Evolutionary conservation across 30 jellyfish, hydroid and myxozoan genomes (phyloP).

Genomic region (Phacellophora camtschatica): DNA sequence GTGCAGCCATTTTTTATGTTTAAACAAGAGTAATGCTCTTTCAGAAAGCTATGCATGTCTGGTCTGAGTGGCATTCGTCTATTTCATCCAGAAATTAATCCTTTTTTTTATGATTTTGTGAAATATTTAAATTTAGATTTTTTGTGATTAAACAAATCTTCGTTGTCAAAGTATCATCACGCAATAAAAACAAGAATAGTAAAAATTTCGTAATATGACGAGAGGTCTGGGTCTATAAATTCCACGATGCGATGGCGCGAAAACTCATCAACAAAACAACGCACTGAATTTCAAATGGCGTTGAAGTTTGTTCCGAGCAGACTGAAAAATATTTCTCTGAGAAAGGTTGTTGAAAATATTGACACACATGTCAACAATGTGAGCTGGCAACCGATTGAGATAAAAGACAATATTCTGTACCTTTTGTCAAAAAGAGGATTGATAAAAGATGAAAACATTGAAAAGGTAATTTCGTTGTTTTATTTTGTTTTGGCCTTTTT

Average conservation of each 20-base stretch:
- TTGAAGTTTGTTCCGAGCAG: slow-evolving; percentile 20
- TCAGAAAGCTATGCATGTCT: no score
- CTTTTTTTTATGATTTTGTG: no score
- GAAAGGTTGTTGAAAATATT: slow-evolving; percentile 18
- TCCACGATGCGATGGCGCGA: neutral
- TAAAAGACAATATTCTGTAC: slow-evolving; percentile 27
- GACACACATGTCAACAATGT: neutral
- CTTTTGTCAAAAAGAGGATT: slow-evolving; percentile 57
- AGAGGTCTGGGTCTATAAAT: neutral
- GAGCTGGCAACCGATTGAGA: slow-evolving; percentile 1
- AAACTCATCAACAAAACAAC: neutral
- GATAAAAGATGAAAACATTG: slow-evolving; percentile 18
- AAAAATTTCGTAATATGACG: no score
- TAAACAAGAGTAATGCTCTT: no score
- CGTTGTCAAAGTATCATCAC: no score
- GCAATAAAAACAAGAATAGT: neutral
- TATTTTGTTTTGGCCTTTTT: no score
- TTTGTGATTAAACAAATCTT: no score
- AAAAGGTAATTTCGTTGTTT: no score
- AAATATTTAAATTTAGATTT: no score
- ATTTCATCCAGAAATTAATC: no score
- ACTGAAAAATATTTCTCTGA: neutral
- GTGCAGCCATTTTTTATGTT: no score
- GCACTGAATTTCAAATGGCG: neutral
- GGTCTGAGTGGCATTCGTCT: no score